These are phyloP conservation scores for Wasmannia auropunctata DNA, from an alignment of 1,140 invertebrate genomes.

Conservation along the genomic window DNA sequence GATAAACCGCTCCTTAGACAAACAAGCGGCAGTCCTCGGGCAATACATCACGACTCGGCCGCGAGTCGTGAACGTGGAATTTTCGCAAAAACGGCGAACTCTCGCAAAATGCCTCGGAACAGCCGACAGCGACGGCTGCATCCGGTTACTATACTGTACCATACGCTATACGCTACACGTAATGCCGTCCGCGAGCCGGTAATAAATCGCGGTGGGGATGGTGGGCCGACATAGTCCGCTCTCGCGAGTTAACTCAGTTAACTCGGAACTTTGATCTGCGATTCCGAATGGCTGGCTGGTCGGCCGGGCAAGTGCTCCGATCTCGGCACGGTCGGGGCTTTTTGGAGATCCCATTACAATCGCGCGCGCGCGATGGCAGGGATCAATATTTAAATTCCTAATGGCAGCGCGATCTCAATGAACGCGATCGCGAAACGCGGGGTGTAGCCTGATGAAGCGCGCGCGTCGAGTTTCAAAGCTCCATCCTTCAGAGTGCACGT, in stretches of 20 bases:
- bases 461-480: slow-evolving; percentile 17
- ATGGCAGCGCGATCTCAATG: slow-evolving; percentile 65
- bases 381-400: slow-evolving; percentile 82
- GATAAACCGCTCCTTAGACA: slow-evolving; percentile 6
- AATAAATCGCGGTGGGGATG: slow-evolving; percentile 38
- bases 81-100: slow-evolving; percentile 40
- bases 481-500: not conserved
- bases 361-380: slow-evolving; percentile 39
- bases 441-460: slow-evolving; percentile 16
- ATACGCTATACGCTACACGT: slow-evolving; percentile 5
- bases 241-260: slow-evolving; percentile 67
- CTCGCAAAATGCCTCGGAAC: slow-evolving; percentile 38
- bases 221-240: slow-evolving; percentile 9
- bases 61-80: slow-evolving; percentile 25
- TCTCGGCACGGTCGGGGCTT: slow-evolving; percentile 48
- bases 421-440: slow-evolving; percentile 57
- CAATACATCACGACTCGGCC: slow-evolving; percentile 10
- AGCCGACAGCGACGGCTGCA: slow-evolving; percentile 7
- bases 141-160: not conserved
- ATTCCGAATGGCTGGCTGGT: slow-evolving; percentile 64
- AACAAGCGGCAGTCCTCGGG: slow-evolving; percentile 14
- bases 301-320: slow-evolving; percentile 34
- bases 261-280: slow-evolving; percentile 76
- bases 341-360: slow-evolving; percentile 76
- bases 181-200: slow-evolving; percentile 43